Evolutionary conservation across 2,888 invertebrate genomes (phyloP).

Genomic region (Sepioteuthis lessoniana): DNA sequence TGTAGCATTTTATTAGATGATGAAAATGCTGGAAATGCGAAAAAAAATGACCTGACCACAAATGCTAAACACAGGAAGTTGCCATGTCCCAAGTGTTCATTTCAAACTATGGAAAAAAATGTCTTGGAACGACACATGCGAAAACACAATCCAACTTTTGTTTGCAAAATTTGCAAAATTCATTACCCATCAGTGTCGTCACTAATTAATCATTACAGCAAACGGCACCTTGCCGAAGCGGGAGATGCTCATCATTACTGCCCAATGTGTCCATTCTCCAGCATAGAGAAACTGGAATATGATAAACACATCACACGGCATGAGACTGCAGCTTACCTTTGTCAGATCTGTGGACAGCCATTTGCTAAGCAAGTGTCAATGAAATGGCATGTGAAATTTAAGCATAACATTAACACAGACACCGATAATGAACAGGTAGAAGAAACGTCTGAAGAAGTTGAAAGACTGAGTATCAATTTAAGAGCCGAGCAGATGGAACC

Average conservation of each 20-base stretch:
- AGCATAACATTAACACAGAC: not conserved
- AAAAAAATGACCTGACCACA: not conserved
- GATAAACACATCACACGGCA: constrained; percentile 40
- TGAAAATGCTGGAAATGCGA: not conserved
- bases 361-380: constrained; percentile 37
- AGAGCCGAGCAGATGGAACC: not conserved
- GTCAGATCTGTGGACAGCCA: not conserved
- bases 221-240: not conserved
- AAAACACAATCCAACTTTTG: constrained; percentile 51
- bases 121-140: constrained; percentile 57
- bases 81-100: constrained; percentile 57
- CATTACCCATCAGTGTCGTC: not conserved
- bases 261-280: not conserved
- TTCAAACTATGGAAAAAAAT: constrained; percentile 58
- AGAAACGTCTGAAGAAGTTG: not conserved
- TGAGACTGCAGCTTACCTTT: not conserved
- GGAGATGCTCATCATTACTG: not conserved
- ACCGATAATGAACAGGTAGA: not conserved
- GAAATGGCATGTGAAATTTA: constrained; percentile 40
- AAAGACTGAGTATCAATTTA: not conserved
- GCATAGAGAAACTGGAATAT: not conserved
- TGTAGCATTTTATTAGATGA: constrained; percentile 37
- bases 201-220: constrained; percentile 1
- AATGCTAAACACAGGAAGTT: constrained; percentile 53
- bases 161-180: constrained; percentile 34